phyloP scores from a whole-genome alignment of 2,797 vertebrate species.

The Clarias platycephalus region DNA sequence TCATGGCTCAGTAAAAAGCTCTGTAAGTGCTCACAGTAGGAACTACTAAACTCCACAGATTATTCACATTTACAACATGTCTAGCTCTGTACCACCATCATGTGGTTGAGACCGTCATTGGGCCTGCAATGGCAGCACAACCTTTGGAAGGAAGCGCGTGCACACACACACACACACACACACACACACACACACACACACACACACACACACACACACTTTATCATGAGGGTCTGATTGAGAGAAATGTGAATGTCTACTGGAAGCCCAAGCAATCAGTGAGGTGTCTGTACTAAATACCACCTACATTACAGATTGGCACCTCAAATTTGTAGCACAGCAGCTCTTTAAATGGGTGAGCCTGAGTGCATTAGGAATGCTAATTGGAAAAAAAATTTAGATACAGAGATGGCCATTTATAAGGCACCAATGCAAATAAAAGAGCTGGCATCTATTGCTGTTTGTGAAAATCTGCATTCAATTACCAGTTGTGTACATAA shows the following conservation, averaged over 20 bases:
- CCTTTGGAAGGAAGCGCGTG: background rate
- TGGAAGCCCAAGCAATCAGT: background rate
- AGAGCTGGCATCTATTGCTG: slow-evolving; percentile 46
- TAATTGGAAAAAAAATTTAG: background rate
- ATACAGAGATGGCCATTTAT: background rate
- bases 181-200: background rate
- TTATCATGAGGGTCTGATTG: background rate
- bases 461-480: slow-evolving; percentile 42
- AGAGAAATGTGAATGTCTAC: background rate
- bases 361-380: slow-evolving; percentile 3
- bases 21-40: slow-evolving; percentile 41
- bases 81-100: slow-evolving; percentile 68
- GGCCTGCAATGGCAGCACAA: background rate
- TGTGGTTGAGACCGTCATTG: slow-evolving; percentile 51
- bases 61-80: slow-evolving; percentile 30
- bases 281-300: slow-evolving; percentile 59
- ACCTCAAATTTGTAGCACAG: background rate
- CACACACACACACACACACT: background rate
- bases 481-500: background rate
- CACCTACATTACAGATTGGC: slow-evolving; percentile 57
- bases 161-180: background rate
- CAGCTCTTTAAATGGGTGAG: slow-evolving; percentile 3
- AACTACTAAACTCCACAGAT: slow-evolving; percentile 23
- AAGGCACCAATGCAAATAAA: slow-evolving; percentile 7
- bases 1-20: slow-evolving; percentile 23